These are phyloP conservation scores for Vicugna pacos DNA, from an alignment of 2,113 vertebrate species.

Conservation along the genomic window DNA sequence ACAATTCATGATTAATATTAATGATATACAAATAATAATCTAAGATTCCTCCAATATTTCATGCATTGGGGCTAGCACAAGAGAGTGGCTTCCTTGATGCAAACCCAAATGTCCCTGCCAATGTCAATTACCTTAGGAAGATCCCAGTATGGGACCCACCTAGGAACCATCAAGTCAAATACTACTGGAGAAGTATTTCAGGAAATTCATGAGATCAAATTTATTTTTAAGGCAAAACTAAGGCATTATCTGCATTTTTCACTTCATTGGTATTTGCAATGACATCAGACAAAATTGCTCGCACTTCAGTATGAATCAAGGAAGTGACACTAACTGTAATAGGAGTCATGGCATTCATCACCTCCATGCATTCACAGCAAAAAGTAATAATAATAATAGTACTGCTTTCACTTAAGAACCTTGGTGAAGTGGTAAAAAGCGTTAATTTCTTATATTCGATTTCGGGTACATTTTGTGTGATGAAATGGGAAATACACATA, in stretches of 20 bases:
- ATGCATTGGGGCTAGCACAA: not conserved
- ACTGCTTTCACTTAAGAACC: not conserved
- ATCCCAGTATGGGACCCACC: not conserved
- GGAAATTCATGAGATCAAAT: not conserved
- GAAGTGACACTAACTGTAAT: not conserved
- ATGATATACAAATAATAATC: not conserved
- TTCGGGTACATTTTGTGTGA: not conserved
- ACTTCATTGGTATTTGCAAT: not conserved
- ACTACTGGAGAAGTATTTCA: not conserved
- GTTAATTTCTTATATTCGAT: not conserved
- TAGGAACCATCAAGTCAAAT: not conserved
- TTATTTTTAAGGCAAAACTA: constrained; percentile 1
- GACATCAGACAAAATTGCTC: not conserved
- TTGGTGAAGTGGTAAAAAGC: not conserved
- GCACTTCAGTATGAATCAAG: not conserved
- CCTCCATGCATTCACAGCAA: not conserved
- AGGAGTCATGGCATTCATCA: not conserved
- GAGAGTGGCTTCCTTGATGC: not conserved
- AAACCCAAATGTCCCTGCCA: not conserved
- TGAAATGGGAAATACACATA: not conserved
- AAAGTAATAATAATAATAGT: not conserved
- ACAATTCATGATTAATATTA: constrained; percentile 15
- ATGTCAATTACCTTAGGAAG: not conserved
- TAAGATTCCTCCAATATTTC: not conserved
- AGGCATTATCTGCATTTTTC: not conserved